These are phyloP conservation scores for Phalacrocorax pelagicus DNA, from an alignment of 2,113 vertebrate genomes.

Conservation along the genomic window DNA sequence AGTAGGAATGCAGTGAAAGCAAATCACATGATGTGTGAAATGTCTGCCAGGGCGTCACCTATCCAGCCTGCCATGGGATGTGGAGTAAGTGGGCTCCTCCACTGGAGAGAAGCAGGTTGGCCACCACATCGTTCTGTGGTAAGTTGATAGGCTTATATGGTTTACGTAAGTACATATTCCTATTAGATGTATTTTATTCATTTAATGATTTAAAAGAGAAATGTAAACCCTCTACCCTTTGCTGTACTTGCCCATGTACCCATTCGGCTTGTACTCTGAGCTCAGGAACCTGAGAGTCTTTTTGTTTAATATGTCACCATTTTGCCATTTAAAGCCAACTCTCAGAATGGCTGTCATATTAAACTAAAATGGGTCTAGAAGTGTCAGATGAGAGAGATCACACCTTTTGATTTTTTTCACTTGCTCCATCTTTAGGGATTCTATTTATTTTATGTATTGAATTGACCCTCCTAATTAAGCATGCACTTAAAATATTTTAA, in stretches of 20 bases:
- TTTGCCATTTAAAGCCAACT: neutral
- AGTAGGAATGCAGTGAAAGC: neutral
- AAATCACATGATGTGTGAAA: neutral
- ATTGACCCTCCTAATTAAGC: neutral
- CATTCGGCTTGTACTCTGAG: neutral
- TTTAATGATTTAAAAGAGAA: neutral
- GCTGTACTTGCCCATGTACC: neutral
- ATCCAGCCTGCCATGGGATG: slow-evolving; percentile 96
- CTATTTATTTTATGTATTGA: neutral
- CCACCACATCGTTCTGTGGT: slow-evolving; percentile 96
- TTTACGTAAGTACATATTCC: neutral
- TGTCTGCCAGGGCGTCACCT: slow-evolving; percentile 89
- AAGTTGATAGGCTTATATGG: slow-evolving; percentile 24
- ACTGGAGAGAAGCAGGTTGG: slow-evolving; percentile 92
- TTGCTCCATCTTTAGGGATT: neutral
- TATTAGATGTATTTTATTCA: neutral
- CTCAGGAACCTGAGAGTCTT: neutral
- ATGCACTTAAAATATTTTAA: neutral
- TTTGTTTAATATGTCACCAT: neutral
- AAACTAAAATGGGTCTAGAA: neutral
- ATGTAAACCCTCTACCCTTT: neutral
- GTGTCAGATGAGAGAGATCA: neutral
- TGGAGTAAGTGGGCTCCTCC: slow-evolving; percentile 99
- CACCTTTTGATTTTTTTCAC: neutral
- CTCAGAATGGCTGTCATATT: neutral